Percentiles rank a stretch among this genome's conserved stretches.
These are phyloP conservation scores for Acanthopleura granulata DNA, from an alignment of 2,888 invertebrate species.

Conservation along the genomic window DNA sequence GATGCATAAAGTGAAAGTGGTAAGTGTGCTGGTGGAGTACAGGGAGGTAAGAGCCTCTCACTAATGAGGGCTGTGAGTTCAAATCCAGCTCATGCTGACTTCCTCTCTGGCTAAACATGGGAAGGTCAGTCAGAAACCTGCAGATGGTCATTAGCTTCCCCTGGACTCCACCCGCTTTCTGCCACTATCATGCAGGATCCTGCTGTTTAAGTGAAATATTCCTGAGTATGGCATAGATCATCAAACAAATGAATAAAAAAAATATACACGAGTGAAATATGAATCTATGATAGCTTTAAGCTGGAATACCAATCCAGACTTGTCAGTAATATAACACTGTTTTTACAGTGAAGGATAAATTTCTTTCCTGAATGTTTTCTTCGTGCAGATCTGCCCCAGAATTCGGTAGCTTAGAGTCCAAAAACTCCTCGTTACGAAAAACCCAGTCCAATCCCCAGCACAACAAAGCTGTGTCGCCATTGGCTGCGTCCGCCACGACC, in stretches of 20 bases:
- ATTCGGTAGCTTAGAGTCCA: constrained; percentile 64
- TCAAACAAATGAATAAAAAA: too few species aligned
- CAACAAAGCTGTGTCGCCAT: constrained; percentile 11
- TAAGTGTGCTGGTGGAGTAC: too few species aligned
- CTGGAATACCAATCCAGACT: too few species aligned
- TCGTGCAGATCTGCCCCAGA: constrained; percentile 67
- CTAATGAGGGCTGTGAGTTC: neutral
- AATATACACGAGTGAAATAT: too few species aligned
- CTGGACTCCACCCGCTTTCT: too few species aligned
- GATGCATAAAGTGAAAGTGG: too few species aligned
- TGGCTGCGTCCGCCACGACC: constrained; percentile 2
- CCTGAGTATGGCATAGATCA: neutral
- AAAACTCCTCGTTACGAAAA: constrained; percentile 72
- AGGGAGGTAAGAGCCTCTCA: neutral
- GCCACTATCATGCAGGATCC: too few species aligned
- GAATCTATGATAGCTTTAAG: too few species aligned
- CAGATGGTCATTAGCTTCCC: neutral
- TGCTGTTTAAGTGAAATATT: neutral
- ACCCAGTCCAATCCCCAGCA: constrained; percentile 71
- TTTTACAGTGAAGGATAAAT: too few species aligned
- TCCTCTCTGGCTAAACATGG: neutral
- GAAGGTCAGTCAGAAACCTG: neutral
- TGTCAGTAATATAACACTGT: too few species aligned
- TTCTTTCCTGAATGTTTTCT: neutral
- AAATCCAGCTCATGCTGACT: neutral